These are phyloP conservation scores for Rhinichthys osculus DNA, from an alignment of 2,797 vertebrate genomes.

Conservation along the genomic window DNA sequence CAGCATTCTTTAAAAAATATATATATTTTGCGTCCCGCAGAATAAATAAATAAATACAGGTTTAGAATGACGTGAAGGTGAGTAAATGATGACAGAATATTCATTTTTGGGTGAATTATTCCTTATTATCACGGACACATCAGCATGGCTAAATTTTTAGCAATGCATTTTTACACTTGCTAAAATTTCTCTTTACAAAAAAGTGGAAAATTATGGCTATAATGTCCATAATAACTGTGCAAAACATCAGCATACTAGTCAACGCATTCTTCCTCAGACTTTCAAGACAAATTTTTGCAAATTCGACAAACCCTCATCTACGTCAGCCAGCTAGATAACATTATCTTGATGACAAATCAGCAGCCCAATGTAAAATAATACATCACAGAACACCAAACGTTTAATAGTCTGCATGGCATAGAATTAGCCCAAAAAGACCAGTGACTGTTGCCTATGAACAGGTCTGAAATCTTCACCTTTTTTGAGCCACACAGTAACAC, in stretches of 20 bases:
- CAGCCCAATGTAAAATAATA: not conserved
- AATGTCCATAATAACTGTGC: not conserved
- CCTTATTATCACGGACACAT: not conserved
- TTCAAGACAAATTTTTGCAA: not conserved
- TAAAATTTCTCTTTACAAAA: not conserved
- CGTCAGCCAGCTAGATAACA: not conserved
- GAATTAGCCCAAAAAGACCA: not conserved
- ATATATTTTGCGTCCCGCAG: not conserved
- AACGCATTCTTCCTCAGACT: not conserved
- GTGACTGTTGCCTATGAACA: not conserved
- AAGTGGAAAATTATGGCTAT: not conserved
- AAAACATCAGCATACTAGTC: not conserved
- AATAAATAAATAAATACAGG: not conserved
- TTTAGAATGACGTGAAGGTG: not conserved
- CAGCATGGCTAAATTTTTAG: not conserved
- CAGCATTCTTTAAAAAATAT: not conserved
- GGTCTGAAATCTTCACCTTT: not conserved
- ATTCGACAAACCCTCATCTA: not conserved
- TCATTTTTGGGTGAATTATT: not conserved
- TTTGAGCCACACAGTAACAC: not conserved
- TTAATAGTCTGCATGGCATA: not conserved
- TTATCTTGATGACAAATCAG: not conserved
- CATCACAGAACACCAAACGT: not conserved
- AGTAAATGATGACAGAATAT: not conserved
- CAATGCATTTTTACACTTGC: not conserved